These are phyloP conservation scores for Agrochola lychnidis DNA, from an alignment of 2,888 invertebrate species.

Conservation along the genomic window DNA sequence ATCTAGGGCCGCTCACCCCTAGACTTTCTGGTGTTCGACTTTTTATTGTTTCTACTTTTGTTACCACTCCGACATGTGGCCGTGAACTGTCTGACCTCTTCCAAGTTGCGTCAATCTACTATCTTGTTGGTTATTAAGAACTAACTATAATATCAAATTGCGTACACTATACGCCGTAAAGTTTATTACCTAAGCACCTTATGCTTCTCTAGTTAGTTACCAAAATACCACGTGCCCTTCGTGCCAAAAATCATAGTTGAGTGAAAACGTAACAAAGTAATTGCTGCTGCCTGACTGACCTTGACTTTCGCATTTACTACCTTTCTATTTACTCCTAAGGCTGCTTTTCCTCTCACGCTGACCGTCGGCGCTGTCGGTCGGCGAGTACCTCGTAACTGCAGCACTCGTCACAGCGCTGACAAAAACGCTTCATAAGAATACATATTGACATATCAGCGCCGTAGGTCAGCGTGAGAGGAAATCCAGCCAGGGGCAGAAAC, in stretches of 20 bases:
- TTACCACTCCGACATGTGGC: background rate
- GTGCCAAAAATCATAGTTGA: background rate
- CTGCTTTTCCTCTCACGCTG: too few species aligned
- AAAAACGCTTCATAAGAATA: too few species aligned
- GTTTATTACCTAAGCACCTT: background rate
- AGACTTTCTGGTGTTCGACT: background rate
- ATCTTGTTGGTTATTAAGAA: background rate
- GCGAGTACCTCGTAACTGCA: too few species aligned
- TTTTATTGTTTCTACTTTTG: slow-evolving; percentile 5
- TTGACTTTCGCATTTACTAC: slow-evolving; percentile 16
- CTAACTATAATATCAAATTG: background rate
- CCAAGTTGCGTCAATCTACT: background rate
- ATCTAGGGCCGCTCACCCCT: background rate
- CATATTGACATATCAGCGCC: too few species aligned
- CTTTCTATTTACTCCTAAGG: too few species aligned
- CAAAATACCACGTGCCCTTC: background rate
- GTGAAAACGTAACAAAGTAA: slow-evolving; percentile 1
- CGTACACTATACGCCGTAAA: background rate
- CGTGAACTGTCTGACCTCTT: background rate
- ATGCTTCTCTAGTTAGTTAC: background rate
- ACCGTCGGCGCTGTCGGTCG: too few species aligned
- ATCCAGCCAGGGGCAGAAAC: too few species aligned
- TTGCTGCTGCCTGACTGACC: background rate
- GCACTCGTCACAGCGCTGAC: too few species aligned
- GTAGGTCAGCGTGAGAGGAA: too few species aligned